These are phyloP conservation scores for Pseudorhiza aurosa DNA, from an alignment of 30 jellyfish, hydroid and myxozoan genomes.

Conservation along the genomic window DNA sequence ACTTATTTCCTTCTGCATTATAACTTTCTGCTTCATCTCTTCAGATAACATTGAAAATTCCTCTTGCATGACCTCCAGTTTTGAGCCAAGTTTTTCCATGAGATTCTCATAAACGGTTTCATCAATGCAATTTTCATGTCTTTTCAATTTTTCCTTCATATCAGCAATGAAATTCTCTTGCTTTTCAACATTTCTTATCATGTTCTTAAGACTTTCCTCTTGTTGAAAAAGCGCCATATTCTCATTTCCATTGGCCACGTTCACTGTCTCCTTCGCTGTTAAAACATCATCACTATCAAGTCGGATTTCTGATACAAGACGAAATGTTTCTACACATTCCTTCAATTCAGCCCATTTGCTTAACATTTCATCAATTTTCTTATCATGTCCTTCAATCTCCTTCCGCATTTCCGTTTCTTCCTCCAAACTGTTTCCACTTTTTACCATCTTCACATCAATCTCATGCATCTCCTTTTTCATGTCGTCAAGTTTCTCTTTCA, in stretches of 20 bases:
- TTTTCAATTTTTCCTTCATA: background rate
- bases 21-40: background rate
- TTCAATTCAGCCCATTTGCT: background rate
- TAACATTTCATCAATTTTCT: background rate
- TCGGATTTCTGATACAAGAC: background rate
- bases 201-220: background rate
- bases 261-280: background rate
- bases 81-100: background rate
- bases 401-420: background rate
- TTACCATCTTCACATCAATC: background rate
- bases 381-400: background rate
- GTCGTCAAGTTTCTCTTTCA: background rate
- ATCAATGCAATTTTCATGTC: background rate
- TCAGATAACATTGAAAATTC: background rate
- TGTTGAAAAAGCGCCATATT: background rate
- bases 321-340: background rate
- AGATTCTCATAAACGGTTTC: background rate
- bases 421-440: background rate
- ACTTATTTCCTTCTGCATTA: background rate
- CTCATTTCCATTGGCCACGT: background rate
- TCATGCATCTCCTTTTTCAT: background rate
- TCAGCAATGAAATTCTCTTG: background rate
- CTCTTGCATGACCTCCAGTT: background rate
- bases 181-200: background rate
- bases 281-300: background rate